Evolutionary conservation across 2,888 invertebrate genomes (phyloP).

Genomic region (Willowsia nigromaculata): DNA sequence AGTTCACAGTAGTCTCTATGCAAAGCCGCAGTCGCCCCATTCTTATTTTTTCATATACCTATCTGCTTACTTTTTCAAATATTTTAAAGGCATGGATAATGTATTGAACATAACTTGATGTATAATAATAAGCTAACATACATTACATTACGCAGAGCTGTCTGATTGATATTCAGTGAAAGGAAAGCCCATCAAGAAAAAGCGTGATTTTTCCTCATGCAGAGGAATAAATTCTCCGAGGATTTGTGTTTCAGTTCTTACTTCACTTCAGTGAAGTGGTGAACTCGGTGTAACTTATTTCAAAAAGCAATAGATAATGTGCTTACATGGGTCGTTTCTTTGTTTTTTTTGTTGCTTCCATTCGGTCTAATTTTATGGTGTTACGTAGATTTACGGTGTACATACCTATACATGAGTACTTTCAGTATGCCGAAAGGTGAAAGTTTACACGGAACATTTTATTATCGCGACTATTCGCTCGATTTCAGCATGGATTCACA

Average conservation of each 20-base stretch:
- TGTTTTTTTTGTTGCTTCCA: background rate
- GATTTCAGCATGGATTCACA: background rate
- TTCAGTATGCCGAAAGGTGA: background rate
- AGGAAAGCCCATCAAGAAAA: background rate
- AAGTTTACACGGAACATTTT: background rate
- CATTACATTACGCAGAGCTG: background rate
- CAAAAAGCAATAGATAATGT: background rate
- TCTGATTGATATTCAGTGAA: background rate
- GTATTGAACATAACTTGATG: background rate
- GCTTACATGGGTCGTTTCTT: background rate
- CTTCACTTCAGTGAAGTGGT: background rate
- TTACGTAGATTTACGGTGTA: background rate
- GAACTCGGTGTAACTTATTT: background rate
- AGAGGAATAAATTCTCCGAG: constrained; percentile 5
- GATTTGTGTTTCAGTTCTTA: background rate
- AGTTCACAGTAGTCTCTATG: background rate
- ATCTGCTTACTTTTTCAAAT: background rate
- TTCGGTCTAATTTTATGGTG: background rate
- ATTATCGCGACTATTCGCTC: background rate
- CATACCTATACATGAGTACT: background rate
- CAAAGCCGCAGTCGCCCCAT: background rate
- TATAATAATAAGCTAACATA: background rate
- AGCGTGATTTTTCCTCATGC: background rate
- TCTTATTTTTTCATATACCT: background rate
- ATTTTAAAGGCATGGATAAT: background rate